Percentiles rank a stretch among this genome's conserved stretches.
These are phyloP conservation scores for Nomada lathburiana DNA, from an alignment of 2,888 invertebrate genomes.

Conservation along the genomic window DNA sequence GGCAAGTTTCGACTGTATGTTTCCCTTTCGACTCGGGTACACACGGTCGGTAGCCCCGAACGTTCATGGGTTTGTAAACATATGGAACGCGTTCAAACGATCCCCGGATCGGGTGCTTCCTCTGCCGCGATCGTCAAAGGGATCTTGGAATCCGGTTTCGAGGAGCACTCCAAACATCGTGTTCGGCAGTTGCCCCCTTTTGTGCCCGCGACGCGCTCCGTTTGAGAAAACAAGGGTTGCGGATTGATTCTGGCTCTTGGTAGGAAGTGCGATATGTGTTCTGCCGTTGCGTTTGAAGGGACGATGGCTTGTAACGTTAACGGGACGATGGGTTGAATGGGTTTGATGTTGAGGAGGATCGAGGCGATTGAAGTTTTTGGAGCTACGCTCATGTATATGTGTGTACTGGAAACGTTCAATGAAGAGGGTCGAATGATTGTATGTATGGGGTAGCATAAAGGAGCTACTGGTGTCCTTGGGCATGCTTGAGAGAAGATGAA, in stretches of 20 bases:
- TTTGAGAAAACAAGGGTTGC: neutral
- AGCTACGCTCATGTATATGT: no score
- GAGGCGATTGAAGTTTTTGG: neutral
- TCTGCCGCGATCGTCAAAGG: constrained; percentile 20
- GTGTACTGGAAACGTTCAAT: no score
- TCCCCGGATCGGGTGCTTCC: constrained; percentile 8
- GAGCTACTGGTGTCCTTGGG: no score
- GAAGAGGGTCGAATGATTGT: no score
- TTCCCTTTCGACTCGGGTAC: constrained; percentile 48
- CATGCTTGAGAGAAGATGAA: no score
- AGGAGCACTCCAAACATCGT: constrained; percentile 21
- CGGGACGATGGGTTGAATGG: neutral
- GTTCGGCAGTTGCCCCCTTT: neutral
- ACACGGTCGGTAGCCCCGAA: constrained; percentile 27
- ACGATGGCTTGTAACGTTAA: neutral
- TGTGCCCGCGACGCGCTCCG: neutral
- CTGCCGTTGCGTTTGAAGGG: no score
- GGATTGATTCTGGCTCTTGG: neutral
- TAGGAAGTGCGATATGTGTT: neutral
- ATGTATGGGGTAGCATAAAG: no score
- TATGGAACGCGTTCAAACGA: constrained; percentile 47
- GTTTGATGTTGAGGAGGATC: neutral
- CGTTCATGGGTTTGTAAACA: constrained; percentile 58
- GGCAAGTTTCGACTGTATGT: constrained; percentile 54
- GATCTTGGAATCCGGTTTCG: constrained; percentile 29